Percentiles rank a stretch among this genome's conserved stretches.
phyloP scores from a whole-genome alignment of 2,113 vertebrate genomes.

The Cyphotilapia sp. region DNA sequence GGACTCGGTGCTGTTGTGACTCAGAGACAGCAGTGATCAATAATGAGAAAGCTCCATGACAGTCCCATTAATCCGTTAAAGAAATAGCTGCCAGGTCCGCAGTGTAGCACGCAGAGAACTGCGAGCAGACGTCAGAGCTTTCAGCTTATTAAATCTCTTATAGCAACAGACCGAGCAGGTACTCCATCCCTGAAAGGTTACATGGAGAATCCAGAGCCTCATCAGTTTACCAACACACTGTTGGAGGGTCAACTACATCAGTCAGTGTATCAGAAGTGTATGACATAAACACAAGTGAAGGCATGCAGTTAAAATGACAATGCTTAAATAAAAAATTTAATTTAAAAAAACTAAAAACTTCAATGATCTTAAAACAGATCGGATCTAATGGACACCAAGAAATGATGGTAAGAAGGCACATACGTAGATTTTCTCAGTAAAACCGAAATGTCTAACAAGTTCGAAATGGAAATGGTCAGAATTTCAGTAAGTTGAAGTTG shows the following conservation, averaged over 20 bases:
- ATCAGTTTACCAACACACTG: neutral
- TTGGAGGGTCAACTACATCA: neutral
- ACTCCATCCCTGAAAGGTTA: neutral
- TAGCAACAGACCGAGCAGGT: neutral
- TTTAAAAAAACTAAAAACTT: neutral
- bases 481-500: neutral
- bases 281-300: neutral
- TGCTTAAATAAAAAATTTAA: accelerated
- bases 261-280: neutral
- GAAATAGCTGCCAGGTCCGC: neutral
- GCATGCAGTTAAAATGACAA: neutral
- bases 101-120: neutral
- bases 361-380: neutral
- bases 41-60: slow-evolving; percentile 16
- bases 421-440: neutral
- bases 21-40: slow-evolving; percentile 32
- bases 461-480: neutral
- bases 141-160: slow-evolving; percentile 36
- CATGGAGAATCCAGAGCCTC: neutral
- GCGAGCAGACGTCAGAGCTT: slow-evolving; percentile 3
- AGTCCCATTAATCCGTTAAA: slow-evolving; percentile 36
- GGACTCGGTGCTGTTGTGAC: neutral
- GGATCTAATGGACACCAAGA: accelerated
- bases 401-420: neutral
- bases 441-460: neutral